These are phyloP conservation scores for Choloepus didactylus DNA, from an alignment of 2,797 vertebrate genomes.

Conservation along the genomic window DNA sequence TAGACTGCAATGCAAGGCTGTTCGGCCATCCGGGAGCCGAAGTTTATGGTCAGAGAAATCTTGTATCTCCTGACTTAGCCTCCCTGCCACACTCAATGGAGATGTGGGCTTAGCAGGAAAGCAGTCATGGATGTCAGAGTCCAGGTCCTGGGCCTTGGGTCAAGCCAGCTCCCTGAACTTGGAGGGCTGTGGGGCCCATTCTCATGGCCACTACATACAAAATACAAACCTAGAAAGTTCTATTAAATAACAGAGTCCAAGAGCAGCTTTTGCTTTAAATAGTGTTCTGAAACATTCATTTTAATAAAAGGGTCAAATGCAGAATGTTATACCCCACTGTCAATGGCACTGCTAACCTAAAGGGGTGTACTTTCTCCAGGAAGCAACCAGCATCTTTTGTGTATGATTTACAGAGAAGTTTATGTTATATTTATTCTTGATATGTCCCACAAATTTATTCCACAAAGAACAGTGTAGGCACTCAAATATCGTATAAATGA, in stretches of 20 bases:
- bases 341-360: not conserved
- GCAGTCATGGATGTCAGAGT: not conserved
- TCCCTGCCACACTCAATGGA: not conserved
- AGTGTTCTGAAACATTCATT: constrained; percentile 23
- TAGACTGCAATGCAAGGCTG: not conserved
- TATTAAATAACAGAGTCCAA: constrained; percentile 17
- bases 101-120: not conserved
- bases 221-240: not conserved
- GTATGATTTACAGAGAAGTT: not conserved
- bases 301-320: not conserved
- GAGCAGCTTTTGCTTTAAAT: constrained; percentile 14
- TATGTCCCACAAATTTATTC: not conserved
- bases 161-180: not conserved
- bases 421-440: not conserved
- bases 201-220: not conserved
- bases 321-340: not conserved
- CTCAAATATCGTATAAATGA: not conserved
- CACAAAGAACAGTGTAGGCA: not conserved
- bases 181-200: not conserved
- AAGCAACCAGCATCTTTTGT: not conserved
- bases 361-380: not conserved
- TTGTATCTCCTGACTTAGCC: not conserved
- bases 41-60: not conserved
- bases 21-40: not conserved
- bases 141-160: not conserved